Evolutionary conservation across 2,797 vertebrate genomes (phyloP).

Genomic region (Liparis tanakae): DNA sequence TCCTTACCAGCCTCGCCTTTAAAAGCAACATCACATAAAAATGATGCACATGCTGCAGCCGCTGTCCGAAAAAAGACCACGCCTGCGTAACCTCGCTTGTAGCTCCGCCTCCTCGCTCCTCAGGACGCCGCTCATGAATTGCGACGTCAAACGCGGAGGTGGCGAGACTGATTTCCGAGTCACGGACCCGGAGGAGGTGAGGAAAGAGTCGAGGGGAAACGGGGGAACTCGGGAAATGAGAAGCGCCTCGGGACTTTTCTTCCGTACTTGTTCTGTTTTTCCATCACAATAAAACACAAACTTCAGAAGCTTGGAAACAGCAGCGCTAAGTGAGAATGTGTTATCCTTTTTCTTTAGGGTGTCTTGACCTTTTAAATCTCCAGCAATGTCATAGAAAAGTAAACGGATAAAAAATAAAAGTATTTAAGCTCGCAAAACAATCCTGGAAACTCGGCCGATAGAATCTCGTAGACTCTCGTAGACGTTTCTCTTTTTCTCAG

Average conservation of each 20-base stretch:
- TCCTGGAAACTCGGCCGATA: neutral
- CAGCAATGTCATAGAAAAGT: neutral
- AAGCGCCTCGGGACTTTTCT: neutral
- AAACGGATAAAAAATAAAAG: neutral
- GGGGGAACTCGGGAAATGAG: neutral
- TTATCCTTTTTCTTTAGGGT: neutral
- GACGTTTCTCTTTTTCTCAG: neutral
- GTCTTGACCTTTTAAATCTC: conserved; percentile 1
- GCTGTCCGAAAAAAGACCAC: neutral
- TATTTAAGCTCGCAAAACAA: neutral
- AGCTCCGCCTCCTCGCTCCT: neutral
- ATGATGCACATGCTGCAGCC: neutral
- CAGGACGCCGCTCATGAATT: neutral
- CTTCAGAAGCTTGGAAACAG: neutral
- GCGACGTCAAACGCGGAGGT: neutral
- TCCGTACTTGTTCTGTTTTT: neutral
- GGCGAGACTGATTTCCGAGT: neutral
- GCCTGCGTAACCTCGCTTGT: neutral
- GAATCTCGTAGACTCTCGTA: neutral
- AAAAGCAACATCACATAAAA: neutral
- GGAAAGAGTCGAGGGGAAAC: neutral
- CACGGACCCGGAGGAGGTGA: neutral
- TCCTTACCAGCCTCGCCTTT: neutral
- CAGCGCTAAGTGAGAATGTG: neutral
- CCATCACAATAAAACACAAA: neutral